These are phyloP conservation scores for Mimachlamys varia DNA, from an alignment of 2,888 invertebrate genomes.

Conservation along the genomic window DNA sequence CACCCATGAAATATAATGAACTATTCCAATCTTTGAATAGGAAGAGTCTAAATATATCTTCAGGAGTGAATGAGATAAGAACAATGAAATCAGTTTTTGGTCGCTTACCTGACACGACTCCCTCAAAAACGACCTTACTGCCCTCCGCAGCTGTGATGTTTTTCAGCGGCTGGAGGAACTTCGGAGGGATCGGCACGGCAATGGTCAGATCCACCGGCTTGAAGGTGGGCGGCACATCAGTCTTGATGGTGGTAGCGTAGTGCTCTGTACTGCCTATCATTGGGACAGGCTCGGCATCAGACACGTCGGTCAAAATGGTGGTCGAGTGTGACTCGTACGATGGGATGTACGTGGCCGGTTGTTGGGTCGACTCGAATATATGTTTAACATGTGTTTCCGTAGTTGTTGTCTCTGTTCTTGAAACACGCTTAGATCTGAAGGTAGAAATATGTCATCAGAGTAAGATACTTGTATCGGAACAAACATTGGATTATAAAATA, in stretches of 20 bases:
- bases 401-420: constrained; percentile 69
- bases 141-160: constrained; percentile 95
- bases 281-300: constrained; percentile 62
- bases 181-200: constrained; percentile 79
- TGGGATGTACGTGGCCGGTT: constrained; percentile 62
- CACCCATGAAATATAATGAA: no score
- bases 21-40: no score
- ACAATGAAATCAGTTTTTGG: not conserved
- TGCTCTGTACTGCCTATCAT: constrained; percentile 62
- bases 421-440: constrained; percentile 56
- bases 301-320: constrained; percentile 69
- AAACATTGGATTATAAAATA: no score
- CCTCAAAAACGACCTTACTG: constrained; percentile 94
- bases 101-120: constrained; percentile 88
- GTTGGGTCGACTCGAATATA: constrained; percentile 62
- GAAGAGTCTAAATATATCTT: no score
- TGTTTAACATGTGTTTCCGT: constrained; percentile 73
- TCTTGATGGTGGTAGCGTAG: constrained; percentile 71
- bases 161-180: constrained; percentile 87
- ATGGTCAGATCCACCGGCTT: constrained; percentile 79
- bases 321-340: constrained; percentile 68
- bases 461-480: no score
- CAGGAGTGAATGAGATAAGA: no score
- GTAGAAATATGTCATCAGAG: not conserved
- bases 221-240: constrained; percentile 73